Evolutionary conservation across 2,888 invertebrate genomes (phyloP), one percentile per base, ranked within the genome.

Genomic region (Catocala nupta): DNA sequence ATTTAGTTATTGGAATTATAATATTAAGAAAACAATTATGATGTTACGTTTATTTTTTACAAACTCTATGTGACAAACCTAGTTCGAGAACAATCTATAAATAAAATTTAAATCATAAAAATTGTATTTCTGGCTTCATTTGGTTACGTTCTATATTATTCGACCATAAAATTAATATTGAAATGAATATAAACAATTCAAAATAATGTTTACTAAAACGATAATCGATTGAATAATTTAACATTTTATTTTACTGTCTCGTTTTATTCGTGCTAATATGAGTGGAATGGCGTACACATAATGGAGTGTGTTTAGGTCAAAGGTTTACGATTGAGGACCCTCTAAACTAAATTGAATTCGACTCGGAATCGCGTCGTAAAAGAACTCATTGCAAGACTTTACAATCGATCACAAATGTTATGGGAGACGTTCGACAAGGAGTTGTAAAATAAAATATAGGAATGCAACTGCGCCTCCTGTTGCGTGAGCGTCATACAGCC

Each of bases 301-400:
- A 86, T 83, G 77, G 82, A 81, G 81, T 79, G 77, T 81, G 83
- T 80, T 82, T 75, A 83, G 90, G 91, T 91, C 90, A 91, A 86
- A 89, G 88, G 92, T 92, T 92, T 92, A 92, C 85, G 85, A 85
- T 73, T 70, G 75, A 83, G 80, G 82, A 83, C 80, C 84, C 85
- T 85, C 81, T 87, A 82, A 88, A 92, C 86, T 87, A 91, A 93
- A 94, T 94, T 93, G 93, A 93, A 94, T 91, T 87, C 77, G 85
- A 83, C 81, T 87, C 80, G 82, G 79, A 90, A 90, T 90, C 83
- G 81, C 83, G 67, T 91, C 93, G 90, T 93, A 92, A 93, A 93
- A 86, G 80, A 86, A 80, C 80, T 83, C 85, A 84, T 86, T 82
- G 81, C 81, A 78, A 73, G 78, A 75, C 77, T 86, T 88, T 84